Evolutionary conservation across 2,113 vertebrate species (phyloP), one percentile per base, ranked within the genome.

Genomic region (Actinemys pallida): DNA sequence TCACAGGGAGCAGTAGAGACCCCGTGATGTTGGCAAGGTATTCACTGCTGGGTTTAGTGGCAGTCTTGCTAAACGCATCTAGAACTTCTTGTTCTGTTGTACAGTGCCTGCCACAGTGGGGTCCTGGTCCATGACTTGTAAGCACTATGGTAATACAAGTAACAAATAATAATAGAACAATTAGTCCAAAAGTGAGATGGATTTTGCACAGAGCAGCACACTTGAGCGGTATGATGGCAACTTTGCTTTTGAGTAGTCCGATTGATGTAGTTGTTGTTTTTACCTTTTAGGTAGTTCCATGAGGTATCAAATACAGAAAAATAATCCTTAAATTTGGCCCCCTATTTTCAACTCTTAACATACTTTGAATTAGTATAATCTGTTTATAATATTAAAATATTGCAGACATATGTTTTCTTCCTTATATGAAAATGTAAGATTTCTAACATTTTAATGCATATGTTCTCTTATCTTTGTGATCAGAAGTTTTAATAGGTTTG

Each of bases 141-240:
- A 39, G 19, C 2, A 22, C 19, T 72, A 35, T 7, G 14, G 59
- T 65, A 35, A 35, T 16, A 65, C 31, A 35, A 65, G 59, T 65
- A 35, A 62, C 59, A 62, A 65, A 65, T n/a, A 69, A 12, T 27
- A 57, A n/a, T 72, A 22, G 13, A 72, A 88, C 7, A 93, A 24
- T 27, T 27, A 90, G 81, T 52, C 22, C 81, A 35, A 83, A 90
- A 25, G 16, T 27, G 84, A 29, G 16, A 5, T 45, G 27, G 45
- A 12, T 80, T 29, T 35, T 83, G 56, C 69, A 6, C 83, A 47
- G 10, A 54, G 39, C 45, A 93, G 81, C 72, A 47, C 75, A 84
- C 87, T 88, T 95, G 86, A 97, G 81, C 90, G 88, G 31, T 87
- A 62, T 93, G 84, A 10, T 72, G 39, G 19, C 29, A 82, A 17